Percentiles rank a stretch among this genome's conserved stretches.
phyloP scores from a whole-genome alignment of 2,888 invertebrate species.

The Ophraella communa region DNA sequence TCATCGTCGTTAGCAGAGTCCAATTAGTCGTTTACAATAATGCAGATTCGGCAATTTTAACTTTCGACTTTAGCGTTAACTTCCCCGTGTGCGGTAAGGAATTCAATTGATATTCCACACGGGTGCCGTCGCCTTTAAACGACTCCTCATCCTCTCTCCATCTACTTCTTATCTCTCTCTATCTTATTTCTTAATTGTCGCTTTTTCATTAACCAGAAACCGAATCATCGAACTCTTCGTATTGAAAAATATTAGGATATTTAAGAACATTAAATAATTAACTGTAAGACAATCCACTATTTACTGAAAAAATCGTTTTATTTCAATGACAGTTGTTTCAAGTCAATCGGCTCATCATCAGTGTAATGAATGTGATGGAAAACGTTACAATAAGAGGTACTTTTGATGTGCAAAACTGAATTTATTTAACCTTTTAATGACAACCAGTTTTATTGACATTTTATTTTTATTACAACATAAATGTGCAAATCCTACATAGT shows the following conservation, averaged over 20 bases:
- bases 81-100: slow-evolving; percentile 38
- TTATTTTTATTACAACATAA: too few species aligned
- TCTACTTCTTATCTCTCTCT: slow-evolving; percentile 36
- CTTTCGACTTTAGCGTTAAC: not conserved
- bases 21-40: not conserved
- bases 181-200: slow-evolving; percentile 43
- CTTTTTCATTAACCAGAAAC: slow-evolving; percentile 34
- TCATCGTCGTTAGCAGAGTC: not conserved
- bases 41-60: slow-evolving; percentile 3
- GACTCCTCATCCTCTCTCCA: slow-evolving; percentile 36
- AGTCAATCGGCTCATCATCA: too few species aligned
- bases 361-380: too few species aligned
- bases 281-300: too few species aligned
- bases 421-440: too few species aligned
- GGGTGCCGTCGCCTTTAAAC: slow-evolving; percentile 33
- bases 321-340: too few species aligned
- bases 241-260: slow-evolving; percentile 31
- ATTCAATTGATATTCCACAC: slow-evolving; percentile 46
- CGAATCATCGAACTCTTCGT: slow-evolving; percentile 19
- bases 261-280: too few species aligned
- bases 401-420: too few species aligned
- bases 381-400: too few species aligned
- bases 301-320: slow-evolving; percentile 3
- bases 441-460: too few species aligned
- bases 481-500: too few species aligned